A percentile compares a stretch with the other conserved stretches of the same genome.
phyloP scores from a whole-genome alignment of 2,113 vertebrate species.

The Burhinus oedicnemus region DNA sequence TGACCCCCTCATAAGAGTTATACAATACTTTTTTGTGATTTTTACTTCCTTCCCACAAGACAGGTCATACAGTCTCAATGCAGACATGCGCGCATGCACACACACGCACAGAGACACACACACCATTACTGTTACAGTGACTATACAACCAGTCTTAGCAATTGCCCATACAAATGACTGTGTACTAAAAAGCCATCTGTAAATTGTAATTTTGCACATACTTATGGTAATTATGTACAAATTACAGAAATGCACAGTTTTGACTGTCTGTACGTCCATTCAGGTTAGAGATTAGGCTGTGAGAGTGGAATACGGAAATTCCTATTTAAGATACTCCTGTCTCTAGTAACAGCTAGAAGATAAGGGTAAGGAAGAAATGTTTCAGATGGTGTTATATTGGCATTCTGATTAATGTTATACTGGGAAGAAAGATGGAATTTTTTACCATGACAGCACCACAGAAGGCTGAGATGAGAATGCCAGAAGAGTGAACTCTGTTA shows the following conservation, averaged over 20 bases:
- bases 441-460: background rate
- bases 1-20: background rate
- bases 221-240: background rate
- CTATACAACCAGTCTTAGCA: background rate
- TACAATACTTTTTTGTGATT: background rate
- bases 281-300: background rate
- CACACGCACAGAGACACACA: too few species aligned
- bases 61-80: background rate
- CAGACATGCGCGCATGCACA: fast-evolving
- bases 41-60: background rate
- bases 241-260: background rate
- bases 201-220: background rate
- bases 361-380: background rate
- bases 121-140: background rate
- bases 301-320: background rate
- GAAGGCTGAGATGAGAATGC: background rate
- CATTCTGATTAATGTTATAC: background rate
- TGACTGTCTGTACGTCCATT: background rate
- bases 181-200: background rate
- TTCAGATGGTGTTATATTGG: background rate
- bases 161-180: background rate
- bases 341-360: background rate
- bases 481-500: background rate
- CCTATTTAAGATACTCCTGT: background rate
- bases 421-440: background rate